Evolutionary conservation across 2,888 invertebrate genomes (phyloP).

Genomic region (Xylota segnis): DNA sequence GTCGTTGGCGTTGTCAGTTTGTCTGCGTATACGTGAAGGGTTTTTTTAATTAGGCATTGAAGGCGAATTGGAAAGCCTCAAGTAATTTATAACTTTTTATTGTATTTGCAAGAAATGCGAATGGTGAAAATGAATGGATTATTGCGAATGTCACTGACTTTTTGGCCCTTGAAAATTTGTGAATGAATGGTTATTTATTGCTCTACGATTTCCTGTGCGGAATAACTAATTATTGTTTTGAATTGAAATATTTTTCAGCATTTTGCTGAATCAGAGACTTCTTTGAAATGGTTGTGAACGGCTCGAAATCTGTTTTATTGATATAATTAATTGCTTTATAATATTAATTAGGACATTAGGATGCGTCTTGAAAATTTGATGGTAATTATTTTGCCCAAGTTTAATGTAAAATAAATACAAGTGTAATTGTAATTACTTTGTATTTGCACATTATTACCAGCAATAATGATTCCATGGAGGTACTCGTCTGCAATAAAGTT

Average conservation of each 20-base stretch:
- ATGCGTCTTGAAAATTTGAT: neutral
- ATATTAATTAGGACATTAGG: neutral
- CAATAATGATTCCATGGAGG: neutral
- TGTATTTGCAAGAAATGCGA: conserved; percentile 1
- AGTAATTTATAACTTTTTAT: conserved; percentile 14
- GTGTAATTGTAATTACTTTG: neutral
- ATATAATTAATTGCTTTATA: conserved; percentile 14
- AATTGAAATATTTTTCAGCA: neutral
- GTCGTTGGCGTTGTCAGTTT: neutral
- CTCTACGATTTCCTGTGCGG: neutral
- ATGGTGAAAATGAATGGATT: conserved; percentile 29
- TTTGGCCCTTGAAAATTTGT: neutral
- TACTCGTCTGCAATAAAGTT: neutral
- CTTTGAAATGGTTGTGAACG: neutral
- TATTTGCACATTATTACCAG: conserved; percentile 4
- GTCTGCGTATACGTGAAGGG: conserved; percentile 17
- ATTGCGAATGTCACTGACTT: conserved; percentile 16
- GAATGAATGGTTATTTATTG: conserved; percentile 29
- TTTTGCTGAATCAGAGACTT: neutral
- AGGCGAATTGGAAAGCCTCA: neutral
- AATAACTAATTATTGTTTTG: conserved; percentile 29
- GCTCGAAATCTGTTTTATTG: conserved; percentile 23
- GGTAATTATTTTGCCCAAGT: neutral
- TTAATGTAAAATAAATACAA: conserved; percentile 6
- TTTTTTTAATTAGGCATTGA: conserved; percentile 24